phyloP scores from a whole-genome alignment of 2,888 invertebrate genomes.

The Polyploca ridens region DNA sequence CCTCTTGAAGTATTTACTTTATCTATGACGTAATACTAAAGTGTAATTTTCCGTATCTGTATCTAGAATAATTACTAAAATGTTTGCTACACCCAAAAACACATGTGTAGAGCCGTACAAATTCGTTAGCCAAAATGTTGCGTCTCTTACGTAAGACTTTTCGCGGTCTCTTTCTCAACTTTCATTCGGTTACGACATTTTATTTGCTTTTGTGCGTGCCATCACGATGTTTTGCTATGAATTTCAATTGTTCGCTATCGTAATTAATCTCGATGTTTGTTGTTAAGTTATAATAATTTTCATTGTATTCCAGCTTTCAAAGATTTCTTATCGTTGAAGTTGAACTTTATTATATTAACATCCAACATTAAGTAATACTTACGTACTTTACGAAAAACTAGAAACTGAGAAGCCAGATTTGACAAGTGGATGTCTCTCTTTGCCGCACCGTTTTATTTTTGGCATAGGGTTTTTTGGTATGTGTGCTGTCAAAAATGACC shows the following conservation, averaged over 20 bases:
- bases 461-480: too few species aligned
- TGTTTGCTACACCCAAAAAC: background rate
- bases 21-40: background rate
- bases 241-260: constrained; percentile 37
- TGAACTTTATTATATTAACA: background rate
- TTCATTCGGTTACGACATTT: constrained; percentile 58
- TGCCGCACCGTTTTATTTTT: too few species aligned
- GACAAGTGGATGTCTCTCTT: too few species aligned
- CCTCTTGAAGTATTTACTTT: background rate
- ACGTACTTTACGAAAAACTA: background rate
- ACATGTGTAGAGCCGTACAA: background rate
- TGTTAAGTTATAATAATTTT: background rate
- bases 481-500: too few species aligned
- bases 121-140: constrained; percentile 39
- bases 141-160: constrained; percentile 50
- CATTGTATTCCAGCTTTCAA: background rate
- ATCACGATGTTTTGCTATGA: constrained; percentile 23
- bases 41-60: background rate
- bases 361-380: background rate
- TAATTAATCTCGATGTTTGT: constrained; percentile 8
- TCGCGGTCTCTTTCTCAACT: constrained; percentile 57
- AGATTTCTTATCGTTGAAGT: background rate
- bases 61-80: background rate
- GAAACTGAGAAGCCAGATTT: too few species aligned
- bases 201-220: constrained; percentile 47